These are phyloP conservation scores for Trachythela sp. DNA, from an alignment of 64 coral and sea anemone species.

Conservation along the genomic window DNA sequence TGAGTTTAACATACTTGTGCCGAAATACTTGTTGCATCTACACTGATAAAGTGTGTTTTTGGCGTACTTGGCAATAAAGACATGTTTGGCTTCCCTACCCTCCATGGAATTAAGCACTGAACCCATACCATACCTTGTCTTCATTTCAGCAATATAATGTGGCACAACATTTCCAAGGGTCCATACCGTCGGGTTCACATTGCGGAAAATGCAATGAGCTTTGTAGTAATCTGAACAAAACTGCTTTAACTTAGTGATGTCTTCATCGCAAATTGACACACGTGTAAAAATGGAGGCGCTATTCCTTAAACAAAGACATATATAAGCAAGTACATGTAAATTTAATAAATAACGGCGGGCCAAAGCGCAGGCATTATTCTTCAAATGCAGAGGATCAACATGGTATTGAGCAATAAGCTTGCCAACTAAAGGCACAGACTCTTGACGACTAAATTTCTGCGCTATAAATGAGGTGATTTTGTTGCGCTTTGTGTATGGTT, in stretches of 20 bases:
- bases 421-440: conserved; percentile 10
- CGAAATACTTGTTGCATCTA: background rate
- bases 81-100: conserved; percentile 12
- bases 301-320: conserved; percentile 1
- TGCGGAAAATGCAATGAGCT: background rate
- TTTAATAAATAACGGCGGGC: background rate
- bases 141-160: too few relatives aligned
- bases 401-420: background rate
- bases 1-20: background rate
- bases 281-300: background rate
- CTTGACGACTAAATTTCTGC: background rate
- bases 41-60: background rate
- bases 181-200: background rate
- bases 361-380: conserved; percentile 7
- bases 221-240: background rate
- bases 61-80: background rate
- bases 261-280: conserved; percentile 2
- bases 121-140: conserved; percentile 3
- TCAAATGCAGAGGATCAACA: background rate
- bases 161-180: too few relatives aligned
- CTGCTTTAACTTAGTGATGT: background rate
- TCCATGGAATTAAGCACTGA: background rate
- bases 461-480: background rate
- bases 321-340: background rate
- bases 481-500: background rate